Evolutionary conservation across 92 coral and sea anemone species (phyloP).

Genomic region (Bergia sp.): DNA sequence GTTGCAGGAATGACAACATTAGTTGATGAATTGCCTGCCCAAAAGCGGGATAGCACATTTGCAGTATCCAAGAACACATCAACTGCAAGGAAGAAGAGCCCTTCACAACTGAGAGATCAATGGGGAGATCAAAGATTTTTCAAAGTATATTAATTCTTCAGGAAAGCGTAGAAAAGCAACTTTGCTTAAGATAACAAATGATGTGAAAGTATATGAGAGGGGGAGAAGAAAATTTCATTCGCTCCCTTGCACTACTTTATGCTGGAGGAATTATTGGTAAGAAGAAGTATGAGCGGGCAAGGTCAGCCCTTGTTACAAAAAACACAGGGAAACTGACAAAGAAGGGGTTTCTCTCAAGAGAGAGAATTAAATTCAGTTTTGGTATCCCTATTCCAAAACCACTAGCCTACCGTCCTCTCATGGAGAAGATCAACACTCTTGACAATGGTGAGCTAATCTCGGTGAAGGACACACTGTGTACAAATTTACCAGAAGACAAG

Average conservation of each 20-base stretch:
- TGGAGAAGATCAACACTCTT: conserved; percentile 39
- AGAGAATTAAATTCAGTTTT: conserved; percentile 57
- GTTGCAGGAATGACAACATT: no score
- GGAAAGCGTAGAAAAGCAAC: conserved; percentile 41
- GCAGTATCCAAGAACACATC: no score
- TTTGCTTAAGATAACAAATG: background rate
- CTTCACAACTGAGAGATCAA: no score
- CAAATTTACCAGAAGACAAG: conserved; percentile 51
- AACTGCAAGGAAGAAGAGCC: no score
- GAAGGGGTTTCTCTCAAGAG: conserved; percentile 52
- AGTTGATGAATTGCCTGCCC: no score
- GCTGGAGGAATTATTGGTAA: conserved; percentile 66
- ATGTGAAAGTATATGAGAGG: conserved; percentile 26
- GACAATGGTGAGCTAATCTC: conserved; percentile 55
- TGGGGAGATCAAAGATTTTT: conserved; percentile 34
- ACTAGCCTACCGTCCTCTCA: conserved; percentile 55
- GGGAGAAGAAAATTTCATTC: conserved; percentile 46
- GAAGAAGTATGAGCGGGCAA: conserved; percentile 42
- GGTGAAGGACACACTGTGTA: conserved; percentile 56
- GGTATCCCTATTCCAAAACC: conserved; percentile 70
- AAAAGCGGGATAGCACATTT: no score
- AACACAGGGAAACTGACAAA: conserved; percentile 57
- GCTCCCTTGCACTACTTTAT: conserved; percentile 63
- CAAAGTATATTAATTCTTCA: conserved; percentile 45
- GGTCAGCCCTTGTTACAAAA: conserved; percentile 56